Base-by-base conservation (phyloP, 1,140 invertebrate genomes). In the Heliothis virescens region DNA sequence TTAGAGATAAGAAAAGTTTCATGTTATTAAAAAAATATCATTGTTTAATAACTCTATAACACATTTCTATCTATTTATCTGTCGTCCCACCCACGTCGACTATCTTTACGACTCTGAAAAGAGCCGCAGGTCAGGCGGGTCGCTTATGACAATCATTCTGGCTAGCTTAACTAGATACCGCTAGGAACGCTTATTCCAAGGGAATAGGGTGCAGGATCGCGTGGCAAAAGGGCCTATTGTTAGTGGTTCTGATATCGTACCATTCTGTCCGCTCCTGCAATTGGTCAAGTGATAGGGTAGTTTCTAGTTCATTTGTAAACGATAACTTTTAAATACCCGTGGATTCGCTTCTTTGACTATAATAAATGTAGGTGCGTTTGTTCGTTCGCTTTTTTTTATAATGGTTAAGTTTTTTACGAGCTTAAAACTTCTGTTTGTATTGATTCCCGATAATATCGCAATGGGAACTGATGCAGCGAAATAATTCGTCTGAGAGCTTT, bases 71-170 rank as follows among this genome's bases (percentile, higher is more conserved):
- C 67, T 71, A 3, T 73, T 41, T 76, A 53, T 65, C 47, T 29
- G 5, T 13, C 11, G 50, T 65, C 76, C 71, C 75, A 59, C 76
- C 81, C 77, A 71, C 81, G 47, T 71, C 3, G 63, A 59, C 18
- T 79, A 82, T 76, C 74, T 65, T 50, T 2, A 76, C 26, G 72
- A 59, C 67, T 41, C 29, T 78, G 71, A 83, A 80, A 79, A 63
- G 63, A 78, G 21, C 74, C 82, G 82, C 71, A 16, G 79, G 82
- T 80, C 57, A 55, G 7, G 48, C 21, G 16, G 72, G 74, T 65
- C 74, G 26, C 15, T 63, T 48, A 63, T 65, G 26, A 65, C 60
- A 76, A 72, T 65, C 21, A 9, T 47, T n/a, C 3, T 11, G 2
- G 65, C 59, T 18, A 76, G 2, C 15, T 13, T 47, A 65, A 52